Percentiles rank a stretch among this genome's conserved stretches.
Conservation (phyloP, 1,140 invertebrate genomes). For the Lerema accius region DNA sequence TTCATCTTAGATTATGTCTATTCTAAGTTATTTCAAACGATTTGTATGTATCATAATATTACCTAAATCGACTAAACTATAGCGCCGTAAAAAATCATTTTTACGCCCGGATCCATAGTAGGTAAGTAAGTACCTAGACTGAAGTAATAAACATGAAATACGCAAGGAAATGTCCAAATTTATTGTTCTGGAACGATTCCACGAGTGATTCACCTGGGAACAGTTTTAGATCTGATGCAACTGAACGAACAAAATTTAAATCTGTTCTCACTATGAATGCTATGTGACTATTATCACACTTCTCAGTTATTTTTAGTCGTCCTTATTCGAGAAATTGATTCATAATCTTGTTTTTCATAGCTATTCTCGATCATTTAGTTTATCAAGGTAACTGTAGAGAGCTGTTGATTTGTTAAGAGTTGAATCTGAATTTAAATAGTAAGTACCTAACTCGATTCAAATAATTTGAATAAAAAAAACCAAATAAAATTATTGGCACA, state of each 20-base stretch:
- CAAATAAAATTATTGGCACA: no score
- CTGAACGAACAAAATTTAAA: constrained; percentile 46
- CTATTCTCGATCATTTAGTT: not conserved
- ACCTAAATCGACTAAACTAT: no score
- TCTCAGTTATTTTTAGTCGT: constrained; percentile 41
- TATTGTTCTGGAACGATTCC: constrained; percentile 72
- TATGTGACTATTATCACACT: constrained; percentile 46
- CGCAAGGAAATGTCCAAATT: constrained; percentile 31
- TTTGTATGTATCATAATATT: no score
- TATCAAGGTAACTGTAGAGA: no score
- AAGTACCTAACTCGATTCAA: no score
- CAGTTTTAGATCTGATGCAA: constrained; percentile 74
- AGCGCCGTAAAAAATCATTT: not conserved
- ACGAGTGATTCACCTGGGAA: constrained; percentile 66
- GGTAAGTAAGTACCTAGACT: no score
- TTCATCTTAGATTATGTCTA: no score
- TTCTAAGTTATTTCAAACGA: no score
- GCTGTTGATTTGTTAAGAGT: not conserved
- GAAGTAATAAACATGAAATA: not conserved
- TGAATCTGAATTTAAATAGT: not conserved
- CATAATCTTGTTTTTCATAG: constrained; percentile 29
- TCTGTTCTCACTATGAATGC: constrained; percentile 41
- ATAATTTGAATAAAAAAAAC: no score
- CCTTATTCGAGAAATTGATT: constrained; percentile 38
- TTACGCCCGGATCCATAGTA: no score